These are phyloP conservation scores for Tanytarsus gracilentus DNA, from an alignment of 2,888 invertebrate species.

Conservation along the genomic window DNA sequence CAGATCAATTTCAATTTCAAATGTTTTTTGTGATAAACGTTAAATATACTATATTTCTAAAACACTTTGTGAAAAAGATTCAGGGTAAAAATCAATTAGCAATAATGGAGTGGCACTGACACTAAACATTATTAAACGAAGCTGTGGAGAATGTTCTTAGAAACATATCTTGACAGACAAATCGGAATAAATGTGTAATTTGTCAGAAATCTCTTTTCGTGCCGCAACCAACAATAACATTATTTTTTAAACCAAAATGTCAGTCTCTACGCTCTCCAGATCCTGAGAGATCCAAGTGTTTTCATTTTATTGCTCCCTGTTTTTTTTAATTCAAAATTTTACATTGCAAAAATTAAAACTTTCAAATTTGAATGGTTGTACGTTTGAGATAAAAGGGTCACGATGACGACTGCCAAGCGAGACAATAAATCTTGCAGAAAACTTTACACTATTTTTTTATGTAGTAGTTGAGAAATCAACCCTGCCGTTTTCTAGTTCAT, in stretches of 20 bases:
- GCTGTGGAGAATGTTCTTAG: background rate
- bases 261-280: too few relatives aligned
- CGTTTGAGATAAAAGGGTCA: background rate
- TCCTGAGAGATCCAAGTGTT: too few relatives aligned
- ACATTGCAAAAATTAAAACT: too few relatives aligned
- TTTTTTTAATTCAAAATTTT: too few relatives aligned
- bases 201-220: background rate
- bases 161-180: background rate
- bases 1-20: too few relatives aligned
- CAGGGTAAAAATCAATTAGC: background rate
- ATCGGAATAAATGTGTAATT: conserved; percentile 3
- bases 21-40: too few relatives aligned
- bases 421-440: background rate
- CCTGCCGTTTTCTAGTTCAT: background rate
- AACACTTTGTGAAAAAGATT: background rate
- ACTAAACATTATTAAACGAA: background rate
- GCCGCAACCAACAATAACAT: too few relatives aligned
- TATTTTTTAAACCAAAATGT: too few relatives aligned
- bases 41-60: too few relatives aligned
- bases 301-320: too few relatives aligned
- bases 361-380: too few relatives aligned
- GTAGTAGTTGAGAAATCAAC: background rate
- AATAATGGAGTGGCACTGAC: background rate
- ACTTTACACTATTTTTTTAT: background rate
- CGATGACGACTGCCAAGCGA: background rate